phyloP scores from a whole-genome alignment of 2,888 invertebrate genomes.

The Epinotia nisella region DNA sequence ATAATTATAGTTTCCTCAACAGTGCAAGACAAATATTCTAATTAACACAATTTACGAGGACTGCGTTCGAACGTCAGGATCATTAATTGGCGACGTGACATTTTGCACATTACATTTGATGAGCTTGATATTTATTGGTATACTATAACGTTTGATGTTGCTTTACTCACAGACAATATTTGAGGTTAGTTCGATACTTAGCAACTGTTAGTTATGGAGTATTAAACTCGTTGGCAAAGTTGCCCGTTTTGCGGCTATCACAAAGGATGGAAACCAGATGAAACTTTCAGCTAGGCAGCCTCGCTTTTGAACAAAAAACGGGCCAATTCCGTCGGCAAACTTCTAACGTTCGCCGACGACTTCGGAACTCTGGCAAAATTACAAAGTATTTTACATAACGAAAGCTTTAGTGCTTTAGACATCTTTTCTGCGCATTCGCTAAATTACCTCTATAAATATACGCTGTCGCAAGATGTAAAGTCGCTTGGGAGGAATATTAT shows the following conservation, averaged over 20 bases:
- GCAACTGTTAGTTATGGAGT: slow-evolving; percentile 2
- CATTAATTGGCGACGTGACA: slow-evolving; percentile 35
- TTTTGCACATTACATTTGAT: slow-evolving; percentile 42
- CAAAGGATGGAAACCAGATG: slow-evolving; percentile 18
- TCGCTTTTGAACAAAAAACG: slow-evolving; percentile 14
- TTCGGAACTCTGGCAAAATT: slow-evolving; percentile 28
- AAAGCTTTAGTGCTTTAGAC: slow-evolving; percentile 10
- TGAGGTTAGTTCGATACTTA: slow-evolving; percentile 22
- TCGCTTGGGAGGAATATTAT: slow-evolving; percentile 25
- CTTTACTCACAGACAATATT: not conserved
- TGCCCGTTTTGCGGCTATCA: slow-evolving; percentile 10
- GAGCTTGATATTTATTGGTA: slow-evolving; percentile 38
- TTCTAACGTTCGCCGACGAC: slow-evolving; percentile 8
- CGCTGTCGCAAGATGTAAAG: slow-evolving; percentile 17
- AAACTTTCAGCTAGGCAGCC: slow-evolving; percentile 18
- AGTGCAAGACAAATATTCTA: slow-evolving; percentile 39
- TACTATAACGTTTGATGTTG: slow-evolving; percentile 29
- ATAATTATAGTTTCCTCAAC: slow-evolving; percentile 42
- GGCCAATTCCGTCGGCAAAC: slow-evolving; percentile 4
- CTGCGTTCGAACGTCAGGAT: slow-evolving; percentile 20
- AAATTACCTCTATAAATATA: slow-evolving; percentile 25
- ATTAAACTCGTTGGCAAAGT: not conserved
- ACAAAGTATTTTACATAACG: slow-evolving; percentile 19
- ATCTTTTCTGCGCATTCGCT: slow-evolving; percentile 17
- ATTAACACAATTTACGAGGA: slow-evolving; percentile 39